Percentiles rank a stretch among this genome's conserved stretches.
Evolutionary conservation across 2,797 vertebrate species (phyloP).

Genomic region (Gymnothorax javanicus): DNA sequence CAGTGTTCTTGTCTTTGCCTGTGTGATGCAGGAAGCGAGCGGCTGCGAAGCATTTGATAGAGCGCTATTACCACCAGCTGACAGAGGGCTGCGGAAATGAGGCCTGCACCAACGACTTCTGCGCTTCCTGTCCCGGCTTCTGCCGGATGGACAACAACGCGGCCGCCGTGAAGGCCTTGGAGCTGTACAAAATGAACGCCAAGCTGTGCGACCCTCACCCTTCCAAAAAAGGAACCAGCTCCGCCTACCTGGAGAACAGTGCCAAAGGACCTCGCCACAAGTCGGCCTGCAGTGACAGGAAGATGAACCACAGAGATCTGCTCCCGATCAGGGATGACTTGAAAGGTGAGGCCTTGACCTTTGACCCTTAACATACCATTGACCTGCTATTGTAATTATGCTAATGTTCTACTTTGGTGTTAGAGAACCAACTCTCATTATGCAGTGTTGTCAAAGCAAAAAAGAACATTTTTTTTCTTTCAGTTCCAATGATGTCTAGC

Average conservation of each 20-base stretch:
- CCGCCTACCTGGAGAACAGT: constrained; percentile 88
- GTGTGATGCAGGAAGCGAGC: constrained; percentile 95
- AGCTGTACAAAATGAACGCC: constrained; percentile 97
- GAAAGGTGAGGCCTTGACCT: constrained; percentile 79
- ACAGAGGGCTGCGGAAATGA: constrained; percentile 99
- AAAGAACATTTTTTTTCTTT: too few species aligned
- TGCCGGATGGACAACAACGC: constrained; percentile 95
- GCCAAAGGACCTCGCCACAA: constrained; percentile 79
- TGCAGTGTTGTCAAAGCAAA: too few species aligned
- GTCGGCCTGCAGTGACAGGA: constrained; percentile 78
- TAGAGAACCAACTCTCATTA: too few species aligned
- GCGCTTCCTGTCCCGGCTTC: constrained; percentile 91
- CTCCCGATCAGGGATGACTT: constrained; percentile 83
- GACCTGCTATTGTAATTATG: too few species aligned
- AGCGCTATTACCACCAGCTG: constrained; percentile 99
- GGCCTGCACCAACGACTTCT: constrained; percentile 97
- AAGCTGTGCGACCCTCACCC: constrained; percentile 96
- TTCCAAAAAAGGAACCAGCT: constrained; percentile 95
- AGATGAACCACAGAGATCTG: constrained; percentile 82
- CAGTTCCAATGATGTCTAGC: too few species aligned
- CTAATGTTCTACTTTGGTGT: too few species aligned
- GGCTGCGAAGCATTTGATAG: constrained; percentile 99
- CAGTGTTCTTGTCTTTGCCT: constrained; percentile 77
- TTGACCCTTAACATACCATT: neutral
- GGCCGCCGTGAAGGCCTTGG: constrained; percentile 95